Evolutionary conservation across 2,113 vertebrate species (phyloP), one percentile per base, ranked within the genome.

Genomic region (Bos indicus): DNA sequence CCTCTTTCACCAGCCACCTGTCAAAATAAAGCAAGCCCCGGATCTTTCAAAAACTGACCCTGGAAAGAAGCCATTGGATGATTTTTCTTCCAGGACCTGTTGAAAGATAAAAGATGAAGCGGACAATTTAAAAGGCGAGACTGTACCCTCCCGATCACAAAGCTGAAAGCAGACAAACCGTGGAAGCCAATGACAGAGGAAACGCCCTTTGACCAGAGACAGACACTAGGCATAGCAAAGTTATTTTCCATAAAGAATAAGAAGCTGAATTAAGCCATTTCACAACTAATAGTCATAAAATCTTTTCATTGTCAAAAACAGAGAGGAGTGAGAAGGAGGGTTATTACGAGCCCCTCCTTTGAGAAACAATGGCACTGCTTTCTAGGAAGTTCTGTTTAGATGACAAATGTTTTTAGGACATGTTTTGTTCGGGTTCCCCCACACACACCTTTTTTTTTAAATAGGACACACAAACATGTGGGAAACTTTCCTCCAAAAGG

Each of bases 61-160:
- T 97, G 91, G 84, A 95, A 97, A 95, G 89, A 98, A 96, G 91
- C 85, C n/a, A 0, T 54, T 94, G 88, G 93, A 92, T 11, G n/a
- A 96, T 92, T 97, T 71, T 96, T 94, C 97, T 97, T 97, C 97
- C 78, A 97, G 94, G 91, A 97, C 74, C 83, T 94, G 94, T 78
- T 97, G 97, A 98, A 98, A 98, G 98, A 98, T 93, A 98, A 98
- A 98, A 98, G 97, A 97, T 89, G 93, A 95, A 95, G 94, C 51
- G 43, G 88, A 89, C 28, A 60, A 81, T 97, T 97, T 93, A 96
- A 98, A 97, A 97, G 95, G 93, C 52, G 9, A 94, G 90, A 91
- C 82, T 94, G 91, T 96, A 94, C 84, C 74, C 94, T 97, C 52
- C 43, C 0, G 1, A 94, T 96, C 97, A 96, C 97, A 98, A 97